Percentiles rank a stretch among this genome's conserved stretches.
phyloP scores from a whole-genome alignment of 2,797 vertebrate species.

The Diplodus sargus region DNA sequence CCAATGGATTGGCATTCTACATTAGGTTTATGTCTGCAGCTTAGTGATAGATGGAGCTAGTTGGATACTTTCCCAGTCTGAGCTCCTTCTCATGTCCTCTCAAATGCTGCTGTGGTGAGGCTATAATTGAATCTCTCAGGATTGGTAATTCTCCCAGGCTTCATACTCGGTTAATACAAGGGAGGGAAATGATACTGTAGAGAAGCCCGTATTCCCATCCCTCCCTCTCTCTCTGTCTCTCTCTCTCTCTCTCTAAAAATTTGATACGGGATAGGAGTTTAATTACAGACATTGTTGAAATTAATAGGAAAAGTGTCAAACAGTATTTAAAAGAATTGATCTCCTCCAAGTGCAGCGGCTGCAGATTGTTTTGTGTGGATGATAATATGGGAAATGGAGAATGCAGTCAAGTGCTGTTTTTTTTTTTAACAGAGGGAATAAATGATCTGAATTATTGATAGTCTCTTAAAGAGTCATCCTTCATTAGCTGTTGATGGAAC shows the following conservation, averaged over 20 bases:
- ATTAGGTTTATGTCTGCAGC: conserved; percentile 81
- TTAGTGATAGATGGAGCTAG: conserved; percentile 82
- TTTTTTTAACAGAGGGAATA: conserved; percentile 10
- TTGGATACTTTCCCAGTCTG: conserved; percentile 79
- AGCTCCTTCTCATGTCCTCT: conserved; percentile 77
- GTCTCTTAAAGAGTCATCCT: conserved; percentile 20
- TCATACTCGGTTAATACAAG: conserved; percentile 78
- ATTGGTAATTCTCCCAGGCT: conserved; percentile 79
- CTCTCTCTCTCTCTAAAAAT: conserved; percentile 56
- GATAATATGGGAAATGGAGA: conserved; percentile 27
- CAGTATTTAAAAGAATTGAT: conserved; percentile 71
- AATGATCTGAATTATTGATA: conserved; percentile 38
- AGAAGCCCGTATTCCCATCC: conserved; percentile 75
- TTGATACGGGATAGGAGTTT: conserved; percentile 74
- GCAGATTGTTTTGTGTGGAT: conserved; percentile 51
- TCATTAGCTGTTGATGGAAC: conserved; percentile 35
- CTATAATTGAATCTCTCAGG: conserved; percentile 84
- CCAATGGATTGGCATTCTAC: conserved; percentile 77
- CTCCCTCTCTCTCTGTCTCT: conserved; percentile 53
- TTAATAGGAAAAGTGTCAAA: conserved; percentile 80
- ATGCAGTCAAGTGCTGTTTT: conserved; percentile 14
- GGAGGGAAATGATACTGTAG: conserved; percentile 72
- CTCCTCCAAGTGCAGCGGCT: conserved; percentile 47
- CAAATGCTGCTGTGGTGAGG: conserved; percentile 74
- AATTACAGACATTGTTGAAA: conserved; percentile 80